Percentiles rank a stretch among this genome's conserved stretches.
Conservation (phyloP, 2,797 vertebrate genomes). For the Centropyge bicolor region DNA sequence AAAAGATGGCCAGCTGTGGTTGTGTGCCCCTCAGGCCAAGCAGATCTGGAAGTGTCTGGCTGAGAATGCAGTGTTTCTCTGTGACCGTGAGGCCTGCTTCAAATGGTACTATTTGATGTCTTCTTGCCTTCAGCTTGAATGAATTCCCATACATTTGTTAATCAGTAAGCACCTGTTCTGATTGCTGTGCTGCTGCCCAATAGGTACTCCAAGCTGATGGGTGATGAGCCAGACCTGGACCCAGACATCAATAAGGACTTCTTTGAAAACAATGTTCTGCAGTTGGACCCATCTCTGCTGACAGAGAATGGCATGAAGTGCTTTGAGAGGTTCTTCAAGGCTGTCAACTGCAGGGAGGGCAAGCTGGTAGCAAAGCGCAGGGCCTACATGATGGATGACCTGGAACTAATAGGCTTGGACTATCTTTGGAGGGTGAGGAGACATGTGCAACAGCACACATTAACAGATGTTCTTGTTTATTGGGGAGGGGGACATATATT, state of each 20-base stretch:
- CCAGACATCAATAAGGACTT: slow-evolving; percentile 99
- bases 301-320: slow-evolving; percentile 99
- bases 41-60: slow-evolving; percentile 99
- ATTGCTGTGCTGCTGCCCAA: slow-evolving; percentile 1
- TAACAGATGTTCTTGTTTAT: slow-evolving; percentile 15
- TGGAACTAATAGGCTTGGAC: slow-evolving; percentile 99
- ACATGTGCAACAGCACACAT: slow-evolving; percentile 18
- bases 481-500: not conserved
- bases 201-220: slow-evolving; percentile 98
- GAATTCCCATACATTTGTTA: not conserved
- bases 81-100: slow-evolving; percentile 99
- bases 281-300: slow-evolving; percentile 97
- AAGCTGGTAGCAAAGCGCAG: slow-evolving; percentile 98
- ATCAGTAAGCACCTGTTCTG: not conserved
- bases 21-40: slow-evolving; percentile 99
- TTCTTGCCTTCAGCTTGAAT: not conserved
- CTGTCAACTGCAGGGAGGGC: slow-evolving; percentile 99
- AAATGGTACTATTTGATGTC: slow-evolving; percentile 89
- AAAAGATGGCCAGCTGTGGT: slow-evolving; percentile 99
- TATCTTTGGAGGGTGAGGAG: slow-evolving; percentile 98
- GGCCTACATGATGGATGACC: slow-evolving; percentile 99
- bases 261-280: slow-evolving; percentile 99
- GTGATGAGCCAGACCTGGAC: slow-evolving; percentile 98
- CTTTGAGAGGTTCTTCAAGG: slow-evolving; percentile 99
- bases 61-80: slow-evolving; percentile 98